Evolutionary conservation across 2,888 invertebrate genomes (phyloP), one percentile per base, ranked within the genome.

Genomic region (Andrena marginata): DNA sequence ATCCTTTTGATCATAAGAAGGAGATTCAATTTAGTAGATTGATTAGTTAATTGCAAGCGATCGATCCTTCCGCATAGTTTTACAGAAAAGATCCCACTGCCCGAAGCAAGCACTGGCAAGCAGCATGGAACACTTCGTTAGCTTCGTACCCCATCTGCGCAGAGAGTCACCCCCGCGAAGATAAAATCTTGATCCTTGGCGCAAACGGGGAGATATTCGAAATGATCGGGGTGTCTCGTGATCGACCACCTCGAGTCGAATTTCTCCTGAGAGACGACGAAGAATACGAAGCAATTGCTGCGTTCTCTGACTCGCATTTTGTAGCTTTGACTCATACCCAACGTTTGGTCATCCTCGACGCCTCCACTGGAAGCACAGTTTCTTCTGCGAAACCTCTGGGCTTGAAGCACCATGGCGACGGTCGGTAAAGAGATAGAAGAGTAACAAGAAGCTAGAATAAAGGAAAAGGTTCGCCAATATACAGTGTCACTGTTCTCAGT

Each of bases 391-490:
- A 35, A 4, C 64, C 1, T 0, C 6, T 67, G 6, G 20, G 60
- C n/a, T 54, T 92, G 72, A 81, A 77, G 13, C 67, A 71, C 35
- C 86, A 92, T 51, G 93, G 92, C 33, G 63, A 85, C 88, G 90
- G 93, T 92, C 10, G 29, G 64, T 78, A 29, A 59, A 13, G 1
- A 54, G 1, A 3, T 10, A 10, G 26, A 56, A 26, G 20, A 42
- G 42, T 42, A 42, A 16, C 20, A 20, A 51, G 1, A 23, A 13
- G 20, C 42, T 42, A 1, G 10, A 26, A 56, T 56, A 13, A 10
- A 10, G 23, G 4, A 1, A 26, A 23, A 13, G 23, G 23, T 56
- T 56, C 10, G 23, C 23, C 26, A 23, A 20, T 23, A 5, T 23
- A 54, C 20, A 7, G 6, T 10, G 6, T 49, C 8, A 20, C 31